Conservation (phyloP, 2,113 vertebrate species). For the Physeter macrocephalus region DNA sequence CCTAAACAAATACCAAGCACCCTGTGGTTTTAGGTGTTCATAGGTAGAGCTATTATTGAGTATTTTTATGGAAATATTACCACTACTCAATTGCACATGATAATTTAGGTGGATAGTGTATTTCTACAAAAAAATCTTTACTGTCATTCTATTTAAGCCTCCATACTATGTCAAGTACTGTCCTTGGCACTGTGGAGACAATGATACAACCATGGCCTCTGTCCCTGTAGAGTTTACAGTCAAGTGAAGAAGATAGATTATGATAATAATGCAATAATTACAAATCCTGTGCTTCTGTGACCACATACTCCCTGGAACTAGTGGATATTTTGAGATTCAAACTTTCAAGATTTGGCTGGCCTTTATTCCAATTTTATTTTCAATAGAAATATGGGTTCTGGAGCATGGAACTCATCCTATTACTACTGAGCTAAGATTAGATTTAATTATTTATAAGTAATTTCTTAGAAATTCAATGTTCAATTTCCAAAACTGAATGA, state of each 20-base stretch:
- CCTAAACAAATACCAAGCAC: neutral
- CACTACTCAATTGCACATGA: neutral
- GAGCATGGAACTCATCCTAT: neutral
- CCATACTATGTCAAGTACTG: neutral
- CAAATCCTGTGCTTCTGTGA: neutral
- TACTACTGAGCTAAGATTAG: neutral
- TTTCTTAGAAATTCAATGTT: neutral
- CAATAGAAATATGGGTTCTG: neutral
- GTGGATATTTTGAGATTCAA: neutral
- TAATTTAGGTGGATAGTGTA: neutral
- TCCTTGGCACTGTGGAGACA: neutral
- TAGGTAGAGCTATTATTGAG: neutral
- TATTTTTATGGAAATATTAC: neutral
- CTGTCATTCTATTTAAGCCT: neutral
- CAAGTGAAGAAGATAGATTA: neutral
- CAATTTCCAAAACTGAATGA: slow-evolving; percentile 13
- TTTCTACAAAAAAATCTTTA: neutral
- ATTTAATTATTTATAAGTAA: slow-evolving; percentile 1
- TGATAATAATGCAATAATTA: neutral
- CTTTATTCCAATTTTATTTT: neutral
- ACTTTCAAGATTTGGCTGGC: neutral
- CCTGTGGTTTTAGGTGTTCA: neutral
- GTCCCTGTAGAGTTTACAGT: neutral
- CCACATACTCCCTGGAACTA: neutral
- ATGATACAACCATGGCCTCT: neutral